Conservation (phyloP, 2,888 invertebrate species). For the Smittia sp. region DNA sequence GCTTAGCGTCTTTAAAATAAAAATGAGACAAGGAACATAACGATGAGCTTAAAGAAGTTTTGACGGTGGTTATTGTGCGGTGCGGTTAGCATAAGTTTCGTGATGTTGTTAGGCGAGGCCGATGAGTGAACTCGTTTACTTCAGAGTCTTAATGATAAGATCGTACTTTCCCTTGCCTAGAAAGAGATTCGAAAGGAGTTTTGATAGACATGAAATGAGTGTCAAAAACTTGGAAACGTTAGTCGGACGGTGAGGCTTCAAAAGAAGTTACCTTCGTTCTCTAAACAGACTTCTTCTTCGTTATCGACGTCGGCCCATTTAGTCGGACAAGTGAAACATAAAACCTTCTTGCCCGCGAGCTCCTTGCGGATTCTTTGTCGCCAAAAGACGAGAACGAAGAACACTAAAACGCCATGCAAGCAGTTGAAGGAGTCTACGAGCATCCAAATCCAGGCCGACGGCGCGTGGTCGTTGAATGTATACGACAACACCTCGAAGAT, state of each 20-base stretch:
- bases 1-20: neutral
- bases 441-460: constrained; percentile 53
- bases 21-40: neutral
- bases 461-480: constrained; percentile 43
- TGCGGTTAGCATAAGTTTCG: constrained; percentile 22
- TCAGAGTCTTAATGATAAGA: constrained; percentile 30
- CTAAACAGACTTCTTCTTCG: constrained; percentile 45
- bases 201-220: neutral
- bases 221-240: neutral
- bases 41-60: neutral
- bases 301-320: constrained; percentile 51
- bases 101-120: neutral
- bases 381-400: constrained; percentile 60
- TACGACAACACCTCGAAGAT: constrained; percentile 63
- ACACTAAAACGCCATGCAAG: constrained; percentile 62
- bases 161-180: constrained; percentile 39
- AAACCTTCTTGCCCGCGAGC: constrained; percentile 52
- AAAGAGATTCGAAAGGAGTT: neutral
- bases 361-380: constrained; percentile 57
- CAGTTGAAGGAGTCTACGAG: constrained; percentile 60
- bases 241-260: neutral
- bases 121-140: constrained; percentile 17
- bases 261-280: constrained; percentile 35
- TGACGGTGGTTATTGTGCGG: neutral
- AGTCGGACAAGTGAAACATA: constrained; percentile 50